Evolutionary conservation across 2,888 invertebrate genomes (phyloP).

Genomic region (Liposcelis brunnea): DNA sequence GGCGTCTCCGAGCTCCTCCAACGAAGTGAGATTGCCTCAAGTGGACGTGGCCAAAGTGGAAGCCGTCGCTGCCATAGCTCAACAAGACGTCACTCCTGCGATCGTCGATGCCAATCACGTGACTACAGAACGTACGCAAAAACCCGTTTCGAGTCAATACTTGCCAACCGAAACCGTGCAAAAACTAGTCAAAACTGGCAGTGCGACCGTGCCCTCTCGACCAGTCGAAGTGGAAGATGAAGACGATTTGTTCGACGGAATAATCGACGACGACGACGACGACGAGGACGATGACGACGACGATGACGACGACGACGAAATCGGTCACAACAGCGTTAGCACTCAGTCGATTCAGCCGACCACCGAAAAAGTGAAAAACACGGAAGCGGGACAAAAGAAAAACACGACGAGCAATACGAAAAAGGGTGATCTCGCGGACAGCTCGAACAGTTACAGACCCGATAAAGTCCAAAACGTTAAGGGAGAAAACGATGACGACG

Average conservation of each 20-base stretch:
- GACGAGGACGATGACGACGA: slow-evolving; percentile 10
- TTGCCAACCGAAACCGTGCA: slow-evolving; percentile 1
- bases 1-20: neutral
- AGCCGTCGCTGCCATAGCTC: slow-evolving; percentile 6
- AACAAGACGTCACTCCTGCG: slow-evolving; percentile 2
- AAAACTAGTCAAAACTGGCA: neutral
- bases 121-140: neutral
- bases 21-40: neutral
- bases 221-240: slow-evolving; percentile 1
- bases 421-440: slow-evolving; percentile 3
- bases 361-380: neutral
- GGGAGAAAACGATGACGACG: slow-evolving; percentile 10
- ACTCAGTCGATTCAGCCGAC: neutral
- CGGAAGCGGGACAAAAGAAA: neutral
- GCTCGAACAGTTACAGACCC: neutral
- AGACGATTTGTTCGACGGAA: slow-evolving; percentile 10
- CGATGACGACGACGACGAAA: slow-evolving; percentile 12
- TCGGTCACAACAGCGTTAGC: too few relatives aligned
- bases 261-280: slow-evolving; percentile 5
- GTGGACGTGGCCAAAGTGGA: slow-evolving; percentile 5
- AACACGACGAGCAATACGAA: neutral
- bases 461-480: slow-evolving; percentile 10
- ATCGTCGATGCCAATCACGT: neutral
- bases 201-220: neutral
- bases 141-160: neutral